Conservation (phyloP, 2,113 vertebrate genomes). For the Lepus europaeus region DNA sequence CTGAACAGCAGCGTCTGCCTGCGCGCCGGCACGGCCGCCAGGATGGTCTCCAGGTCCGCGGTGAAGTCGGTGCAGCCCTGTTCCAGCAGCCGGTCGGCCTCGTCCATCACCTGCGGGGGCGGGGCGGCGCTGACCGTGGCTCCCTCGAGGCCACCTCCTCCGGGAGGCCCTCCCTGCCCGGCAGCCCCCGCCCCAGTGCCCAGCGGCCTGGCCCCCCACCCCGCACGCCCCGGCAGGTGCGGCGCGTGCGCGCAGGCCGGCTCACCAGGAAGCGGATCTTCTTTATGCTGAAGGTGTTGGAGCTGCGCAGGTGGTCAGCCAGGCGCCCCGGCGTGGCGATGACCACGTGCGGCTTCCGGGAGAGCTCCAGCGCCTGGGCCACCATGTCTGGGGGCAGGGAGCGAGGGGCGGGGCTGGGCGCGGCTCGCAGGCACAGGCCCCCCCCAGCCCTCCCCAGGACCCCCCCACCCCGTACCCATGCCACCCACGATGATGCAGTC, state of each 20-base stretch:
- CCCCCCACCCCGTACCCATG: constrained; percentile 89
- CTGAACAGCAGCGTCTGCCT: constrained; percentile 97
- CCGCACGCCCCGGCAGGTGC: background rate
- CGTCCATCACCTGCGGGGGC: constrained; percentile 92
- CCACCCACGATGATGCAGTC: constrained; percentile 96
- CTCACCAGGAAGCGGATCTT: constrained; percentile 93
- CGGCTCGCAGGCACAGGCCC: background rate
- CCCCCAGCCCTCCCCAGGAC: no score
- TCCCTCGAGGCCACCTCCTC: background rate
- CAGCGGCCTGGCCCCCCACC: no score
- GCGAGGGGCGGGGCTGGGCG: rapidly evolving
- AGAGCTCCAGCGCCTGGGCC: constrained; percentile 92
- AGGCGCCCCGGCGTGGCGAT: constrained; percentile 95
- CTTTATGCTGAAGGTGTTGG: constrained; percentile 93
- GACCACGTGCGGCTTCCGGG: constrained; percentile 95
- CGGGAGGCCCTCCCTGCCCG: background rate
- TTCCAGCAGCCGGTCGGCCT: constrained; percentile 95
- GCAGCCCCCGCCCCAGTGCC: background rate
- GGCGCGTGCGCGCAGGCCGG: rapidly evolving
- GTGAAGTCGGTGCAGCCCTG: constrained; percentile 96
- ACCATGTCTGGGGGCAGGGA: constrained; percentile 92
- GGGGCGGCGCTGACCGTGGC: background rate
- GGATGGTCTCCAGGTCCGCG: constrained; percentile 93
- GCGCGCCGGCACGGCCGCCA: constrained; percentile 87
- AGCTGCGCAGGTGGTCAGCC: constrained; percentile 96